Conservation (phyloP, 2,888 invertebrate genomes). For the Lasius platythorax region DNA sequence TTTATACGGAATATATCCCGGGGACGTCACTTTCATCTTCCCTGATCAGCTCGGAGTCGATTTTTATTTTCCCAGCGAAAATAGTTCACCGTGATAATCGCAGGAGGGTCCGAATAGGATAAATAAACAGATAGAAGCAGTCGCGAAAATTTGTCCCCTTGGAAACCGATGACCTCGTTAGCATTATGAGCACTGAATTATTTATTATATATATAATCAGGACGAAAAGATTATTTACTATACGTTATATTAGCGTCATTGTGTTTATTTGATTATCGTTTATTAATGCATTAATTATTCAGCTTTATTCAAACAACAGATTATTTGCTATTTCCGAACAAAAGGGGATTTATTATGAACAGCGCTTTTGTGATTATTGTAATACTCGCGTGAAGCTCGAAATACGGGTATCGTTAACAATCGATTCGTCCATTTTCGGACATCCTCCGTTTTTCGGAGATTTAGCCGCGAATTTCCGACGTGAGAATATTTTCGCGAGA, state of each 20-base stretch:
- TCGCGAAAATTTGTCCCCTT: not conserved
- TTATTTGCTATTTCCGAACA: constrained; percentile 12
- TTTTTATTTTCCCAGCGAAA: constrained; percentile 1
- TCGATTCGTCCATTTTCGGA: not conserved
- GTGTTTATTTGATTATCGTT: constrained; percentile 27
- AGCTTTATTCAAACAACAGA: constrained; percentile 37
- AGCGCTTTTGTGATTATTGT: constrained; percentile 21
- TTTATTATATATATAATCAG: constrained; percentile 24
- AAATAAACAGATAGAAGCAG: not conserved
- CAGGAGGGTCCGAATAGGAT: not conserved
- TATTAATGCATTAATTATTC: constrained; percentile 43
- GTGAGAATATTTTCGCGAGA: constrained; percentile 57
- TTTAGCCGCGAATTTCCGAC: constrained; percentile 8
- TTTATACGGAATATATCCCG: constrained; percentile 38
- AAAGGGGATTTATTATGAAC: constrained; percentile 15
- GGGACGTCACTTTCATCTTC: constrained; percentile 38
- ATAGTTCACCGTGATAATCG: constrained; percentile 14
- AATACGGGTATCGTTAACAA: not conserved
- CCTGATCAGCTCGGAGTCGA: constrained; percentile 10
- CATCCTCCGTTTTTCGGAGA: not conserved
- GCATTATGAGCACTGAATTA: not conserved
- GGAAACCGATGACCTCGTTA: constrained; percentile 6
- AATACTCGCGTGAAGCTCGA: not conserved
- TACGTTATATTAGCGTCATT: constrained; percentile 37
- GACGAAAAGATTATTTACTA: constrained; percentile 14